Base-by-base conservation (phyloP, 2,113 vertebrate genomes). In the Misgurnus mizolepis region DNA sequence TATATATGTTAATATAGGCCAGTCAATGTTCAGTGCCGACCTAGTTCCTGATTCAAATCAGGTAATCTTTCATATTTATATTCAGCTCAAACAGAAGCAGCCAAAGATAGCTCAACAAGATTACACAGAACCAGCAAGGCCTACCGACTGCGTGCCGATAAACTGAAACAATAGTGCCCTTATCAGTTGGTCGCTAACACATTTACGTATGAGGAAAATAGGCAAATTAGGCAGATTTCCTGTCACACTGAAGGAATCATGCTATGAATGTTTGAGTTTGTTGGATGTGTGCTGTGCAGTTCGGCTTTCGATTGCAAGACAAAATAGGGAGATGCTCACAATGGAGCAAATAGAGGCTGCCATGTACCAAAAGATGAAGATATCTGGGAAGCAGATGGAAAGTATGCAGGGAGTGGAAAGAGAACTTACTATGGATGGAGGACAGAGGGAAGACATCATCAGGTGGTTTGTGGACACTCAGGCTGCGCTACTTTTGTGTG, bases 381-480 rank as follows among this genome's bases (percentile, higher is more conserved):
- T 14, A 12, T 40, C 72, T 14, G 43, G 56, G 0, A n/a, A 67
- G 0, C 7, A 5, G 0, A 43, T 45, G 3, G 79, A 73, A 60
- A 83, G 12, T 47, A 68, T 66, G 0, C 82, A 87, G 4, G 85
- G 47, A 76, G 53, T 15, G 53, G 53, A 17, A 17, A 56, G 3
- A 56, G 53, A 74, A 14, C 14, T 53, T 22, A 39, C 15, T 12
- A 40, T 12, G 61, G 22, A 64, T 2, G 10, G 85, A 4, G 82
- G 81, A 49, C 88, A 95, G 65, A 93, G 81, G 40, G 92, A 95
- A 0, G 83, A 85, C 84, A 90, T 92, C 0, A 87, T 84, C 43
- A 88, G 87, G 64, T 98, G 96, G 96, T 97, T 96, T 43, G 85
- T 93, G 58, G 92, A 93, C 83, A 95, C 94, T 0, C 95, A 96